Percentiles rank a stretch among this genome's conserved stretches.
Evolutionary conservation across 2,113 vertebrate genomes (phyloP).

Genomic region (Fulica atra): DNA sequence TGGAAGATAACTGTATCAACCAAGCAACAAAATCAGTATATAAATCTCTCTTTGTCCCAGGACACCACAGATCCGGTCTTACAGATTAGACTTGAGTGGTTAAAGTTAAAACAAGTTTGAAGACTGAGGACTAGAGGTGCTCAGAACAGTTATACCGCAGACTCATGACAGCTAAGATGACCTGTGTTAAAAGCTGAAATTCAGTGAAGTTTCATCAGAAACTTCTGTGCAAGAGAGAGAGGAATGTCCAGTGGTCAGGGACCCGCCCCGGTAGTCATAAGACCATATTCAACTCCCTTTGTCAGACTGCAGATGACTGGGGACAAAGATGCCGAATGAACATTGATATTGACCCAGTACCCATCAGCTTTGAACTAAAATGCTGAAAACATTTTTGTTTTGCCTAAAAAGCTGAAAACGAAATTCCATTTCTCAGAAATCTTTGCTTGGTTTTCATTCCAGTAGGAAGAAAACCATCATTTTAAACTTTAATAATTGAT

Average conservation of each 20-base stretch:
- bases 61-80: neutral
- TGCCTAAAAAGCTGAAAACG: neutral
- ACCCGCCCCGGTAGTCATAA: neutral
- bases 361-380: neutral
- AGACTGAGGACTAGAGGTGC: neutral
- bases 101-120: neutral
- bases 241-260: neutral
- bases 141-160: neutral
- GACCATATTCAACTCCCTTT: neutral
- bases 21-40: neutral
- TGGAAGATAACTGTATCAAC: neutral
- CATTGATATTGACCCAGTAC: neutral
- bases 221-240: neutral
- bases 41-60: neutral
- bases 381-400: neutral
- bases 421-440: neutral
- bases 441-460: neutral
- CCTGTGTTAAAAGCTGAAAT: neutral
- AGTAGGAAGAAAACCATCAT: neutral
- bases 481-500: neutral
- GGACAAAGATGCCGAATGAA: neutral
- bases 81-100: neutral
- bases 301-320: neutral
- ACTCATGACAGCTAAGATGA: neutral
- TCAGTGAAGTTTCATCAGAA: neutral